Conservation (phyloP, 2,113 vertebrate genomes). For the Puma concolor region DNA sequence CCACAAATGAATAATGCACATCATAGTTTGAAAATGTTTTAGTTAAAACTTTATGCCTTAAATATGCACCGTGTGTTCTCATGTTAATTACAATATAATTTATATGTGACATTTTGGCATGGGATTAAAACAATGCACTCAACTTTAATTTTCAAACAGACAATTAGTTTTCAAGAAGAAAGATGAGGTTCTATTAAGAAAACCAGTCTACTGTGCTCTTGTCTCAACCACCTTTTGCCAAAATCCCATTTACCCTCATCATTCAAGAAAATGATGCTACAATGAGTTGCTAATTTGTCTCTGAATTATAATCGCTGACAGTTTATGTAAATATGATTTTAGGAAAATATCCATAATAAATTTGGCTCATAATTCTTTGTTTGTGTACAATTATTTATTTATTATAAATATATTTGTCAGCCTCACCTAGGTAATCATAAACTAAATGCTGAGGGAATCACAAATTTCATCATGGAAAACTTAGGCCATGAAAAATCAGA, state of each 20-base stretch:
- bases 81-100: constrained; percentile 1
- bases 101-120: background rate
- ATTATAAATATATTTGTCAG: background rate
- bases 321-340: background rate
- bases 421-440: background rate
- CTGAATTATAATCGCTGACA: background rate
- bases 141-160: constrained; percentile 48
- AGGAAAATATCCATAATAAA: background rate
- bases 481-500: background rate
- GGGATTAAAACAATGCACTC: constrained; percentile 4
- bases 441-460: background rate
- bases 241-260: constrained; percentile 30
- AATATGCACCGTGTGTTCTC: background rate
- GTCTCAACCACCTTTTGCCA: background rate
- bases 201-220: background rate
- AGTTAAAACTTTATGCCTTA: constrained; percentile 26
- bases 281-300: background rate
- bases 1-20: background rate
- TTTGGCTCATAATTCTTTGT: background rate
- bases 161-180: constrained; percentile 35
- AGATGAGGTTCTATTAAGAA: constrained; percentile 34
- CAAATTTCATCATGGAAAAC: background rate
- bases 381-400: background rate
- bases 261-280: background rate
- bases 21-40: background rate